Base-by-base conservation (phyloP, 2,888 invertebrate genomes). In the Orthonevra nobilis region DNA sequence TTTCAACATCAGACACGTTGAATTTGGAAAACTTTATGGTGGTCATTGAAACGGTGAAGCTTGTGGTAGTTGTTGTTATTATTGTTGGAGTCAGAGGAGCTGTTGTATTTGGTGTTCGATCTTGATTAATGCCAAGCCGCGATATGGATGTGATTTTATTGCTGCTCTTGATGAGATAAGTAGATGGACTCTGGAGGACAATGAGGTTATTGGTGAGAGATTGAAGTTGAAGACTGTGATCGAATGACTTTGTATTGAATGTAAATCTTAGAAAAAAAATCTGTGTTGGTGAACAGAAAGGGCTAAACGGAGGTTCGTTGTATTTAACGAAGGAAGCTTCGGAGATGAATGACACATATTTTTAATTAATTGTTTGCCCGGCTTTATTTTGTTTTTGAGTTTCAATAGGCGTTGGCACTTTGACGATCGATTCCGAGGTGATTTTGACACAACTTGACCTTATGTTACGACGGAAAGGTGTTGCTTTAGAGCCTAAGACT, bases 1-100 rank as follows among this genome's bases (percentile, higher is more conserved):
- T 68, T 23, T 48, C 60, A 38, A 61, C 64, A 20, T 6, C 66
- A 17, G 28, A 17, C 6, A 46, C 1, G 19, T 6, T 38, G 0
- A 36, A 3, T 10, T 73, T 72, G 9, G 69, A 56, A 3, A 68
- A 15, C 58, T 82, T 82, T 1, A 81, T 38, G n/a, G 74, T 81
- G 2, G 81, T 60, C n/a, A 79, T 23, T 2, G 82, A 81, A 56
- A 81, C 81, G 1, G 82, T 82, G 23, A 81, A 82, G 14, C 61
- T 81, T 2, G 82, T 82, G 0, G 82, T 6, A 0, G 61, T 58
- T 12, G 50, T 36, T 7, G 50, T 58, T 4, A 19, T 7, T 4
- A 38, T 56, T 7, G 54, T 46, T 10, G 56, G 20, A 1, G 46
- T 14, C 7, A 38, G 15, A 5, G 46, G 5, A 14, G 14, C 32